These are phyloP conservation scores for Brienomyrus longianalis DNA, from an alignment of 2,113 vertebrate species.

Conservation along the genomic window DNA sequence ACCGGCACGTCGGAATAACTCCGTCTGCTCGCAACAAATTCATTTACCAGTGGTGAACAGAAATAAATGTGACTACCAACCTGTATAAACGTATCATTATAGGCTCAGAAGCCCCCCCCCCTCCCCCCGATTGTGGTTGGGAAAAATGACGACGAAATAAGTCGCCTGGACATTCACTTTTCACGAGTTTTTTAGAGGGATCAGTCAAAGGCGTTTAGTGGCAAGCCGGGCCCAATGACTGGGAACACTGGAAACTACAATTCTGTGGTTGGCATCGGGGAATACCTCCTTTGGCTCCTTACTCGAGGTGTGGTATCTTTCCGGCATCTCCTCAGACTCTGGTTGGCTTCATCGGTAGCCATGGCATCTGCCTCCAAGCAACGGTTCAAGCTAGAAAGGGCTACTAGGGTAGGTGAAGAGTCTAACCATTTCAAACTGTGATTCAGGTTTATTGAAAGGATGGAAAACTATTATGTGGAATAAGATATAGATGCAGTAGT, in stretches of 20 bases:
- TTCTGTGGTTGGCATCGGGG: conserved; percentile 2
- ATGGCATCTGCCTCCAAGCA: neutral
- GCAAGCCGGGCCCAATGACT: neutral
- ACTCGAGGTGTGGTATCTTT: neutral
- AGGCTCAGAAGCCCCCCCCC: neutral
- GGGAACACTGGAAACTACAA: conserved; percentile 2
- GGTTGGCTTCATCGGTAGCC: neutral
- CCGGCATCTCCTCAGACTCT: neutral
- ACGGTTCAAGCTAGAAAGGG: neutral
- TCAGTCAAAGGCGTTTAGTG: neutral
- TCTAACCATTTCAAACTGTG: neutral
- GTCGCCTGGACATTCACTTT: conserved; percentile 17
- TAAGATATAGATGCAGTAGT: neutral
- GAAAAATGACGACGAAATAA: conserved; percentile 22
- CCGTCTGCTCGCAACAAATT: conserved; percentile 8
- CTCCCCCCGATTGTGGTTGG: conserved; percentile 6
- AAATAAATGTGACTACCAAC: conserved; percentile 28
- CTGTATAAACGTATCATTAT: conserved; percentile 27
- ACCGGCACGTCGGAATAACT: neutral
- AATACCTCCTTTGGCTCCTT: conserved; percentile 12
- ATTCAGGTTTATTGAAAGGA: neutral
- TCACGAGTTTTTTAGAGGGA: conserved; percentile 4
- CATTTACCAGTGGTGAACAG: conserved; percentile 16
- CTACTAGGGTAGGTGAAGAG: neutral
- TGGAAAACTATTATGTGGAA: neutral